phyloP scores from a whole-genome alignment of 2,888 invertebrate species.

The Pachycephus smyrnensis region DNA sequence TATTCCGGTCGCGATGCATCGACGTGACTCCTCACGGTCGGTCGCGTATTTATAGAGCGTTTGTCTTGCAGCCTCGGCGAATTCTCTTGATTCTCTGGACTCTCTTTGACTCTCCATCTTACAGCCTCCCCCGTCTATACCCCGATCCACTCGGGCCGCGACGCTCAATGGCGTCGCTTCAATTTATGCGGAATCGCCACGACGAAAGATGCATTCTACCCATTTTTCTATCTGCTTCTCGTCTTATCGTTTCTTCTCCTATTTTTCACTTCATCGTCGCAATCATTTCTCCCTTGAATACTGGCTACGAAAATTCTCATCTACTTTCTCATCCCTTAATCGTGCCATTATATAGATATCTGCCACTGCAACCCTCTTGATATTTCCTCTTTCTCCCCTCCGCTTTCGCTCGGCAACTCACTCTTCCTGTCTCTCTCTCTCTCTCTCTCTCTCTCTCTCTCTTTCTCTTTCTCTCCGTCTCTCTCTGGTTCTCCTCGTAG shows the following conservation, averaged over 20 bases:
- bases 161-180: not conserved
- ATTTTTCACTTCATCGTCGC: not conserved
- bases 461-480: constrained; percentile 3
- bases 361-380: not conserved
- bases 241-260: not conserved
- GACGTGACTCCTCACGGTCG: not conserved
- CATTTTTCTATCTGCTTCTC: not conserved
- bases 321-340: constrained; percentile 20
- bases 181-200: not conserved
- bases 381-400: constrained; percentile 31
- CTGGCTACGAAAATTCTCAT: constrained; percentile 12
- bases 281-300: constrained; percentile 11
- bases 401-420: constrained; percentile 26
- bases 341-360: not conserved
- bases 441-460: constrained; percentile 17
- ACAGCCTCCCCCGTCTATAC: not conserved
- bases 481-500: constrained; percentile 39
- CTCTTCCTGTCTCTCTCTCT: constrained; percentile 22
- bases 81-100: not conserved
- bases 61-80: not conserved
- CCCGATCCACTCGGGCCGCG: not conserved
- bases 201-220: not conserved
- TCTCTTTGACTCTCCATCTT: not conserved
- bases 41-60: not conserved
- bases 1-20: not conserved